Base-by-base conservation (phyloP, 2,113 vertebrate species). In the Lota lota region DNA sequence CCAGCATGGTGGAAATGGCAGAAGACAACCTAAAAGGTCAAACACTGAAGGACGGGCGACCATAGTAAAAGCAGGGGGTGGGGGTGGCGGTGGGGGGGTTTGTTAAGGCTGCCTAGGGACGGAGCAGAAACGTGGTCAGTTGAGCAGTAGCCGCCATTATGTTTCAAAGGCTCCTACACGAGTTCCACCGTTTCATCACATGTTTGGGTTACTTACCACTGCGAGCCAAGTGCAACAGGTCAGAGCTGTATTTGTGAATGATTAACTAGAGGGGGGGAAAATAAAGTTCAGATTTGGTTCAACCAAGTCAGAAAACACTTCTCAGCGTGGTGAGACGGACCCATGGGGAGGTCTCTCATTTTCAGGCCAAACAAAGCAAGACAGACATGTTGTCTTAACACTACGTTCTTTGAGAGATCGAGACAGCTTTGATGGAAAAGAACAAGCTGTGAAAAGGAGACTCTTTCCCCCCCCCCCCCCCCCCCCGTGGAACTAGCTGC, bases 291-390 rank as follows among this genome's bases (percentile, higher is more conserved):
- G 57, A 72, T 77, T 70, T 77, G 63, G 76, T 66, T 28, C 51
- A 64, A 53, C 33, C 28, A 65, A 50, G 61, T 72, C 51, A 69
- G 63, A 64, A 73, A 75, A 68, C 19, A 60, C 6, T 77, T 85
- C 61, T 58, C 14, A 33, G 54, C 40, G 62, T 63, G 68, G 64
- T 17, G 28, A 69, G 64, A 72, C 57, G 22, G 66, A 69, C 68
- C 73, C 24, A 5, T 57, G 69, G 76, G 79, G 74, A 83, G 51
- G 56, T 76, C 72, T 75, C 60, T 21, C 21, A 21, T 20, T 85
- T 75, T 86, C 73, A 80, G 65, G 72, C 50, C 69, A 81, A 77
- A 89, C 77, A 83, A 81, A 85, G 69, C 0, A 17, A 79, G 75
- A 79, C 76, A 80, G 74, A 77, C 75, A 68, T 65, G 75, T 74